These are phyloP conservation scores for Aromia moschata DNA, from an alignment of 2,888 invertebrate genomes.

Conservation along the genomic window DNA sequence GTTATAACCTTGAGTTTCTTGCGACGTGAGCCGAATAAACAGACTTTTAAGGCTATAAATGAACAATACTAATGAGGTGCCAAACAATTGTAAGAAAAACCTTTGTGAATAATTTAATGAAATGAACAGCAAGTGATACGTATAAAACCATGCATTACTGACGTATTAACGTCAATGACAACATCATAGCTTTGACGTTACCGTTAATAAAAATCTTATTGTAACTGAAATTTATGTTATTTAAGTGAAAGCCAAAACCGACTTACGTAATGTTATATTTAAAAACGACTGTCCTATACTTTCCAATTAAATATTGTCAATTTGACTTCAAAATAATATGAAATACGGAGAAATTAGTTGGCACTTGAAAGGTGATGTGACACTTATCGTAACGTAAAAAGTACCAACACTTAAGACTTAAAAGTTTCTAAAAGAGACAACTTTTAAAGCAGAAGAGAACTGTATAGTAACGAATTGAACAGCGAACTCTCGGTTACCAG, in stretches of 20 bases:
- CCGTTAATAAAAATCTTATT: not conserved
- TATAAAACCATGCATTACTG: slow-evolving; percentile 6
- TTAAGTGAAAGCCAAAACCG: not conserved
- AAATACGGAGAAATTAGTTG: slow-evolving; percentile 38
- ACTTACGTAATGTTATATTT: no score
- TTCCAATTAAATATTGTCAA: slow-evolving; percentile 7
- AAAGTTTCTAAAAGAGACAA: slow-evolving; percentile 10
- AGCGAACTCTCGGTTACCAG: no score
- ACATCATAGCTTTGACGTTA: slow-evolving; percentile 16
- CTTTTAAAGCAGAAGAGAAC: no score
- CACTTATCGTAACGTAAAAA: slow-evolving; percentile 42
- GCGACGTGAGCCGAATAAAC: no score
- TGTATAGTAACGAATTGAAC: no score
- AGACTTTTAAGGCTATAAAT: no score
- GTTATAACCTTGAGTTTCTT: no score
- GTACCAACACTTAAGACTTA: slow-evolving; percentile 16
- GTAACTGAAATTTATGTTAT: slow-evolving; percentile 2
- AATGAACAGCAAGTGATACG: not conserved
- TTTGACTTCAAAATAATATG: slow-evolving; percentile 8
- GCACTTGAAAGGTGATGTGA: slow-evolving; percentile 55
- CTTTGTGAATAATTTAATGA: no score
- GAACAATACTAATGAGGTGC: no score
- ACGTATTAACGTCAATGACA: slow-evolving; percentile 17
- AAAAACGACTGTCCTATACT: no score
- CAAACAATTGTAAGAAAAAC: no score